Conservation (phyloP, 2,113 vertebrate genomes). For the Petromus typicus region DNA sequence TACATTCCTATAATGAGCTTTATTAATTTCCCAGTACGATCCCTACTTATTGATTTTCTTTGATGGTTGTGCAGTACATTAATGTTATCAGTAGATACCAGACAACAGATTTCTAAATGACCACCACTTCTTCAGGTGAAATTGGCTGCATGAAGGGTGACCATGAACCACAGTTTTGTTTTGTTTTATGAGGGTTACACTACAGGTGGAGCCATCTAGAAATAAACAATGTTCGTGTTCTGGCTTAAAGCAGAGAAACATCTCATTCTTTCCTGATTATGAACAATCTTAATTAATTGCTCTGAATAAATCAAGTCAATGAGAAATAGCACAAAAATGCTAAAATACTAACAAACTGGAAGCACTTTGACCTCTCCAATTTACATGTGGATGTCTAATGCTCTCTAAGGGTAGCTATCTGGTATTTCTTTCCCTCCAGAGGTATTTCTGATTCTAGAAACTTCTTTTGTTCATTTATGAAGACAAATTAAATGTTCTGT, state of each 20-base stretch:
- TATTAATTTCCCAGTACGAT: not conserved
- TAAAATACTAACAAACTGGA: not conserved
- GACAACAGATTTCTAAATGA: not conserved
- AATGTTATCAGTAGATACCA: not conserved
- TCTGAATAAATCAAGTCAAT: conserved; percentile 15
- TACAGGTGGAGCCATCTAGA: not conserved
- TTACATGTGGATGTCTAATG: not conserved
- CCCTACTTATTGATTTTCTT: not conserved
- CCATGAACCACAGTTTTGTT: rapidly evolving
- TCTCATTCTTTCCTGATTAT: not conserved
- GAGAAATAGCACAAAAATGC: not conserved
- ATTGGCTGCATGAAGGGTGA: not conserved
- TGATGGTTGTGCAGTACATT: not conserved
- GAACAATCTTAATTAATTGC: not conserved
- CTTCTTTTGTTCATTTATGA: not conserved
- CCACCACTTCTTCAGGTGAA: not conserved
- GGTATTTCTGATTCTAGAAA: not conserved
- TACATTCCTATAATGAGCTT: not conserved
- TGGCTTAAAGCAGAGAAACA: not conserved
- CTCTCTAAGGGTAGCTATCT: not conserved
- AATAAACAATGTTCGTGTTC: not conserved
- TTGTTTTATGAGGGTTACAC: not conserved
- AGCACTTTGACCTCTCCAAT: not conserved
- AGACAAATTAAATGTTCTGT: not conserved
- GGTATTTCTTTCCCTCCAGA: not conserved